Percentiles rank a stretch among this genome's conserved stretches.
phyloP scores from a whole-genome alignment of 2,888 invertebrate genomes.

The Crepidodera aurea region DNA sequence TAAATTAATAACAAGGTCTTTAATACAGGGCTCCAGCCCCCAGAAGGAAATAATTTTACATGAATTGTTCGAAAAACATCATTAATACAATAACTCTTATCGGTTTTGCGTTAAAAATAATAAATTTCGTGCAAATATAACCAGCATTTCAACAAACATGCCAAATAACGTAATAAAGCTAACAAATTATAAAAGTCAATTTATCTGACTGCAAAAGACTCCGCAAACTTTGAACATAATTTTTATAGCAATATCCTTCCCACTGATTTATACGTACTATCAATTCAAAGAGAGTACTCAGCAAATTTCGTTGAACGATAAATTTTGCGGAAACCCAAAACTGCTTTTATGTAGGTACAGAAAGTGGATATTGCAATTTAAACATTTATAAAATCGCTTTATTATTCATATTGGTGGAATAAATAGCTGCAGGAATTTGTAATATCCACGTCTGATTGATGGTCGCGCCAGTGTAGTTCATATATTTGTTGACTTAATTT shows the following conservation, averaged over 20 bases:
- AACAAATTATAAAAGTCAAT: slow-evolving; percentile 58
- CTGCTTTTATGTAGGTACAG: slow-evolving; percentile 53
- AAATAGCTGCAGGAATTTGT: slow-evolving; percentile 22
- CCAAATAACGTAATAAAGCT: slow-evolving; percentile 55
- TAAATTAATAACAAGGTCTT: too few species aligned
- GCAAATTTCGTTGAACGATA: slow-evolving; percentile 57
- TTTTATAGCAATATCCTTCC: slow-evolving; percentile 57
- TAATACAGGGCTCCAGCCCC: too few species aligned
- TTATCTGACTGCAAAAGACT: slow-evolving; percentile 57
- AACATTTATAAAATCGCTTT: slow-evolving; percentile 42
- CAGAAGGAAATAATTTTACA: not conserved
- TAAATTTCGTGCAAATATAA: slow-evolving; percentile 32
- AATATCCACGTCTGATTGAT: slow-evolving; percentile 12
- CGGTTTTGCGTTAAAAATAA: slow-evolving; percentile 26
- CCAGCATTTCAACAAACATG: slow-evolving; percentile 50
- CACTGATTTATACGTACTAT: slow-evolving; percentile 57
- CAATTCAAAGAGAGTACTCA: slow-evolving; percentile 58
- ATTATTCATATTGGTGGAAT: slow-evolving; percentile 29
- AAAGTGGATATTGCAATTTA: slow-evolving; percentile 51
- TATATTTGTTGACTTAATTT: not conserved
- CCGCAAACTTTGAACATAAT: slow-evolving; percentile 58
- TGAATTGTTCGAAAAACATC: slow-evolving; percentile 13
- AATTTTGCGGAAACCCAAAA: slow-evolving; percentile 52
- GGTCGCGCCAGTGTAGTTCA: not conserved
- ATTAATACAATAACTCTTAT: slow-evolving; percentile 22